These are phyloP conservation scores for Sarcoramphus papa DNA, from an alignment of 2,797 vertebrate genomes.

Conservation along the genomic window DNA sequence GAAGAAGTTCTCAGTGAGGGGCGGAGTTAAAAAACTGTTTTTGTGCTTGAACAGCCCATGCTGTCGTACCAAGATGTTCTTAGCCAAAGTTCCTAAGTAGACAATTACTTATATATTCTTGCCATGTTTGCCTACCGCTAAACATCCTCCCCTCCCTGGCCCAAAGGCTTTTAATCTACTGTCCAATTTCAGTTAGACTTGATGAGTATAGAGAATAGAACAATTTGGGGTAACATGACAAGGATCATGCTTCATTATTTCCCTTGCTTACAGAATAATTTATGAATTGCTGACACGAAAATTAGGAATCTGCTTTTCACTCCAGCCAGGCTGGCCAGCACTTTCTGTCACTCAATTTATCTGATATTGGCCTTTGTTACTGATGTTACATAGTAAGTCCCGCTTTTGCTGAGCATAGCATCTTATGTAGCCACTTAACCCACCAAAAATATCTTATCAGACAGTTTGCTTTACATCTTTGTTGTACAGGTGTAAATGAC, in stretches of 20 bases:
- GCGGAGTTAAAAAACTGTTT: background rate
- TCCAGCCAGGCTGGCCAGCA: background rate
- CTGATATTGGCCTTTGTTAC: background rate
- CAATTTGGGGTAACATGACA: background rate
- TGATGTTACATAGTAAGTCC: background rate
- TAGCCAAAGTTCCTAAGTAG: background rate
- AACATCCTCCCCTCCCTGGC: background rate
- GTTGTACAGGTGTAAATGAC: background rate
- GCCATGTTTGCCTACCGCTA: fast-evolving
- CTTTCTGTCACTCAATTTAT: background rate
- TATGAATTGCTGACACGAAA: background rate
- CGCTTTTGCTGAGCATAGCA: background rate
- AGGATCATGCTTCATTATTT: background rate
- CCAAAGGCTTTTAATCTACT: background rate
- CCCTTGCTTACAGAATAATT: background rate
- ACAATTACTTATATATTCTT: background rate
- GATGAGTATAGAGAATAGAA: background rate
- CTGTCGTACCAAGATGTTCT: background rate
- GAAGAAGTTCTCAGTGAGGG: background rate
- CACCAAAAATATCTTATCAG: background rate
- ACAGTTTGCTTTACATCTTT: background rate
- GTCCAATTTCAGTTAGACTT: background rate
- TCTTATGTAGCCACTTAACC: background rate
- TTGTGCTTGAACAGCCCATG: background rate
- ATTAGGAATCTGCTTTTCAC: background rate